Conservation (phyloP, 1,140 invertebrate species). For the Nebria ingens region DNA sequence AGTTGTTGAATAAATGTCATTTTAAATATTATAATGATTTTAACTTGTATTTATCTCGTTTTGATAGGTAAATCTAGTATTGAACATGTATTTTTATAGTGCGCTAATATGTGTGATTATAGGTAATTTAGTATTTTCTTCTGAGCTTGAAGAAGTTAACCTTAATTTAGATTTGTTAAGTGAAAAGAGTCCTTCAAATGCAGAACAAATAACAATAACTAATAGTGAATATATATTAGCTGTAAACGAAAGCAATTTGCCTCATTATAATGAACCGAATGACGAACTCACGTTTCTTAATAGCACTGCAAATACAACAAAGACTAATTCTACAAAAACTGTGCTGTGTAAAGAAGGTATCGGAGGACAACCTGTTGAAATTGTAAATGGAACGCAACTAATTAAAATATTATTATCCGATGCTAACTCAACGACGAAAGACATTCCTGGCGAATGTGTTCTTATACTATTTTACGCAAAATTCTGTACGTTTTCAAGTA, state of each 20-base stretch:
- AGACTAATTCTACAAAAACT: conserved; percentile 23
- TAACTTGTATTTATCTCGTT: too few species aligned
- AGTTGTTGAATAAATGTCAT: too few species aligned
- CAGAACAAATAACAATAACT: too few species aligned
- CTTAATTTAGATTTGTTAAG: too few species aligned
- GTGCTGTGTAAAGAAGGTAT: conserved; percentile 23
- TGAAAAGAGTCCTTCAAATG: too few species aligned
- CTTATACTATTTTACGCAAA: conserved; percentile 82
- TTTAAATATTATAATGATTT: too few species aligned
- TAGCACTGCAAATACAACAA: conserved; percentile 10
- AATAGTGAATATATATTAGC: background rate
- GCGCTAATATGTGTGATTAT: too few species aligned
- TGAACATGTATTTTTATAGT: too few species aligned
- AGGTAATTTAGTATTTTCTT: too few species aligned
- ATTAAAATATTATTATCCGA: conserved; percentile 35
- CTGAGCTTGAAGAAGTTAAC: too few species aligned
- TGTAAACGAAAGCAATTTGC: background rate
- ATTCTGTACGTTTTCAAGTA: conserved; percentile 81
- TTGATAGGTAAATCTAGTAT: too few species aligned
- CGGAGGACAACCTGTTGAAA: conserved; percentile 23
- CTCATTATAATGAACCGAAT: conserved; percentile 7
- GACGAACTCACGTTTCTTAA: background rate
- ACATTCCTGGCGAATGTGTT: conserved; percentile 56
- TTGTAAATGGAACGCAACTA: conserved; percentile 33
- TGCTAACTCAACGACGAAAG: conserved; percentile 36